Base-by-base conservation (phyloP, 2,113 vertebrate genomes). In the Coracopsis vasa region DNA sequence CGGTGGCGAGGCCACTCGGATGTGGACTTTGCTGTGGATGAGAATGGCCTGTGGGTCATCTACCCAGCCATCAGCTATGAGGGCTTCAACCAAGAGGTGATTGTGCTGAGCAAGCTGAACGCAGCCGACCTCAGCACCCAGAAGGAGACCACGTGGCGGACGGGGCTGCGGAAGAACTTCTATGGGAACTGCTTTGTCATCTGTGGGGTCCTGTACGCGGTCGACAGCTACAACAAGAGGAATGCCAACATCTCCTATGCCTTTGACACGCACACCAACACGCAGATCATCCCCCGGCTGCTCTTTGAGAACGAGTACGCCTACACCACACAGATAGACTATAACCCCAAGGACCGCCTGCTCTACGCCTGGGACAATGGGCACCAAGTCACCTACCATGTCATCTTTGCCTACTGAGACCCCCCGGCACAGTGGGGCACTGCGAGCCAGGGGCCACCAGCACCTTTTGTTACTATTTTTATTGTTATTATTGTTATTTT, bases 201-300 rank as follows among this genome's bases (percentile, higher is more conserved):
- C 91, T 99, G 99, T 0, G 99, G 99, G 7, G 99, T 99, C 88
- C 98, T 99, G n/a, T 99, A 99, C 0, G 99, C 99, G 0, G 99
- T 99, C 3, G 99, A 99, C 97, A 99, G 99, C 98, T 98, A 98
- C 96, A 98, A 99, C 95, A 98, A 98, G 92, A 98, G 95, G 72
- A 98, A 99, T 0, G 99, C 99, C 96, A 99, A 99, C 94, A 98
- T 99, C 97, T 99, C 99, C 42, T 99, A 99, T 0, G 99, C 99
- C 93, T 99, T 99, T 2, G 99, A 99, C 98, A 99, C 99, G 0
- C 99, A 99, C 98, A 99, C 99, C 94, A 99, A 99, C 97, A 99
- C 99, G 1, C 99, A 99, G 97, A 99, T 99, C 94, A 97, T 98
- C 85, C 99, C 99, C 45, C 98, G 99, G 80, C 98, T 99, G 97